Evolutionary conservation across 2,797 vertebrate genomes (phyloP), one percentile per base, ranked within the genome.

Genomic region (Gallinago nigripennis): DNA sequence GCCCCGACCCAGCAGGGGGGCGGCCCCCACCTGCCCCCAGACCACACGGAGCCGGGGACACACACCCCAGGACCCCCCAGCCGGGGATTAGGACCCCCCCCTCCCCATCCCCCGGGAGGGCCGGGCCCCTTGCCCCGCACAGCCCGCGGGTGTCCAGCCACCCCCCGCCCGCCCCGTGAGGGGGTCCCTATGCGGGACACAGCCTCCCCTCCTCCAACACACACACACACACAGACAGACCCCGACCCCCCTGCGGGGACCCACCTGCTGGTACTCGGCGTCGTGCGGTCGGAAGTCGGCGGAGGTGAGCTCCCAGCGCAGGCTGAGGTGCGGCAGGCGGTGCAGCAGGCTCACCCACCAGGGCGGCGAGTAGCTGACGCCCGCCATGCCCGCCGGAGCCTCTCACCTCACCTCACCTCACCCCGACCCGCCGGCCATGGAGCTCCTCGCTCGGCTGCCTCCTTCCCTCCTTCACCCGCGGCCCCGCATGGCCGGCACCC

Each of bases 291-390:
- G 98, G 97, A 99, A 99, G 81, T 99, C 99, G 86, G 98, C 98
- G 97, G 97, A 98, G 8, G 98, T 98, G 94, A 98, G 97, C 96
- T 99, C 98, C 95, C 99, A 99, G 88, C 97, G 98, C 33, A 99
- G 97, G 98, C 98, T 98, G 97, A 99, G 98, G 95, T 99, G 99
- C 39, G 99, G 99, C 68, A 99, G 98, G 94, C 98, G 98, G 98
- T 99, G 99, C 25, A 99, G 97, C 33, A 99, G 98, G 96, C 97
- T 99, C 87, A 99, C 99, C 99, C 99, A 99, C 99, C 99, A 99
- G 12, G 99, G 99, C 73, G 99, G 99, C 94, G 98, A 98, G 96
- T 99, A 99, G 98, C 98, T 99, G 58, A 99, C 99, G 81, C 99
- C 99, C 92, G 99, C 99, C 99, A 99, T 99, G 81, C 99, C 99